phyloP scores from a whole-genome alignment of 2,113 vertebrate genomes.

The Ptychochromis oligacanthus region DNA sequence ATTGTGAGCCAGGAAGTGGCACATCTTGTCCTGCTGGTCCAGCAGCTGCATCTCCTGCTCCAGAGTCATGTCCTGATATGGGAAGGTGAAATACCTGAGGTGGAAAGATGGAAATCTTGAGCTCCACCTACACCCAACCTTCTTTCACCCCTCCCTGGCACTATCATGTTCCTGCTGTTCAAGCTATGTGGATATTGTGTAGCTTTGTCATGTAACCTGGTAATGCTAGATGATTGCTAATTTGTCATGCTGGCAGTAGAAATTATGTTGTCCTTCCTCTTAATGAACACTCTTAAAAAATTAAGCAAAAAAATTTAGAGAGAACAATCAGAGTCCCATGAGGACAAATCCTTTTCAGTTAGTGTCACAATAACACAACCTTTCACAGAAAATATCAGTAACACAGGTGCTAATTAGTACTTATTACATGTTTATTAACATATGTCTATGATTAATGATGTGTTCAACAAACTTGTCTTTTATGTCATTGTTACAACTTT shows the following conservation, averaged over 20 bases:
- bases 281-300: too few relatives aligned
- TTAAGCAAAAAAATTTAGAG: too few relatives aligned
- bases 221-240: neutral
- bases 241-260: too few relatives aligned
- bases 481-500: neutral
- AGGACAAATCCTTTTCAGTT: neutral
- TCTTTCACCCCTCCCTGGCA: too few relatives aligned
- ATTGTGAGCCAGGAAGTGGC: slow-evolving; percentile 92
- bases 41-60: slow-evolving; percentile 86
- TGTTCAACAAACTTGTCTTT: neutral
- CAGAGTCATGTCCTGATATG: slow-evolving; percentile 85
- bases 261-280: too few relatives aligned
- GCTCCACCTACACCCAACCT: neutral
- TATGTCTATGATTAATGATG: too few relatives aligned
- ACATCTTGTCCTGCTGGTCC: slow-evolving; percentile 83
- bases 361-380: neutral
- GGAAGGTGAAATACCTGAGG: slow-evolving; percentile 93
- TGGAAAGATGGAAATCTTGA: neutral
- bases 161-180: neutral
- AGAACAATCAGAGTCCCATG: too few relatives aligned
- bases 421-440: neutral
- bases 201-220: neutral
- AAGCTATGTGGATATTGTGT: rapidly evolving
- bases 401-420: neutral
- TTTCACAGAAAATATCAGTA: neutral